Conservation (phyloP, 2,797 vertebrate genomes). For the Chaetophractus vellerosus region DNA sequence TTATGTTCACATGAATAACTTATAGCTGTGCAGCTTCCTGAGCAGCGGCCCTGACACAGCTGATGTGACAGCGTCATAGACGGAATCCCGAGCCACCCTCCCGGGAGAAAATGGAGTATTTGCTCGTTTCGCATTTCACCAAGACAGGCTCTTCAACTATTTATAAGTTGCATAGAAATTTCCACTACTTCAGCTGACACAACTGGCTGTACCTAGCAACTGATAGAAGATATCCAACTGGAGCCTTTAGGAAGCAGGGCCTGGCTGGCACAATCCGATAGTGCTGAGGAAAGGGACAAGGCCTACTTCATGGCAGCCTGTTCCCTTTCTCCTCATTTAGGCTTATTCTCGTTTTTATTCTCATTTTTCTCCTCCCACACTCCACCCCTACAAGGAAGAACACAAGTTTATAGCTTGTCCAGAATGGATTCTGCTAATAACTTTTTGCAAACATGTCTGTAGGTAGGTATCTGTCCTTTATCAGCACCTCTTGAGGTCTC, state of each 20-base stretch:
- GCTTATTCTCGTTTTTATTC: background rate
- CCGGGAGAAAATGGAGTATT: conserved; percentile 95
- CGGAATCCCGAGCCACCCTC: conserved; percentile 93
- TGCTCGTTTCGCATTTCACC: conserved; percentile 95
- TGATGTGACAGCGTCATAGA: conserved; percentile 92
- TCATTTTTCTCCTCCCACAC: background rate
- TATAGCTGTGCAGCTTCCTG: conserved; percentile 91
- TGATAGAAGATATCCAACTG: conserved; percentile 82
- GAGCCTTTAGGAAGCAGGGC: conserved; percentile 58
- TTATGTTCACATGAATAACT: conserved; percentile 93
- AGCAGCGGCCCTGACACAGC: conserved; percentile 92
- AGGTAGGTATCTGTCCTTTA: background rate
- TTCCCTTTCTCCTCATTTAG: background rate
- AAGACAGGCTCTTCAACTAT: conserved; percentile 95
- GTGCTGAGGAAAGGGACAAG: background rate
- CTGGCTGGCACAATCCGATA: background rate
- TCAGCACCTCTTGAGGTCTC: background rate
- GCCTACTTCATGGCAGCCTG: too few species aligned
- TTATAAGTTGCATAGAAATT: conserved; percentile 96
- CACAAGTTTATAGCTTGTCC: background rate
- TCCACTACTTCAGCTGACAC: conserved; percentile 94
- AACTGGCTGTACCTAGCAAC: conserved; percentile 92
- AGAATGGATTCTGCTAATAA: background rate
- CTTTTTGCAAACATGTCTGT: background rate
- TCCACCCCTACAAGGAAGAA: background rate